These are phyloP conservation scores for Caenorhabditis imperialis DNA, from an alignment of 2,888 invertebrate species.

Conservation along the genomic window DNA sequence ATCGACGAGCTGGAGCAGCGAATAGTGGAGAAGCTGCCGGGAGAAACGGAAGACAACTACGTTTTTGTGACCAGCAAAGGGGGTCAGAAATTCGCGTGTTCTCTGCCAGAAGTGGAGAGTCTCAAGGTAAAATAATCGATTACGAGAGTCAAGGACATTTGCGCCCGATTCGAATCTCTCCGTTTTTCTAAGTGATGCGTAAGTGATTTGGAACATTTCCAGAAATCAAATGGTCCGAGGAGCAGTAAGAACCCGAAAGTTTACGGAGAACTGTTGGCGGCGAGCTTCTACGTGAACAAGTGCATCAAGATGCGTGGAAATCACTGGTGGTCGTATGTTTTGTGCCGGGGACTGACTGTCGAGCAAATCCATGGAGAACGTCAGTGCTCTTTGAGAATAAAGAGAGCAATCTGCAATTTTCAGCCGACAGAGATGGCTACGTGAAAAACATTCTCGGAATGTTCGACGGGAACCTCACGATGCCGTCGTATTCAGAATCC, in stretches of 20 bases:
- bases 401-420: slow-evolving; percentile 1
- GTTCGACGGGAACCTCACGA: slow-evolving; percentile 41
- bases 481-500: slow-evolving; percentile 43
- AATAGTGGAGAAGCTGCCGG: slow-evolving; percentile 23
- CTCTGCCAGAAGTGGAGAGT: slow-evolving; percentile 23
- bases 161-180: neutral
- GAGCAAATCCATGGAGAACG: slow-evolving; percentile 52
- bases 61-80: slow-evolving; percentile 36
- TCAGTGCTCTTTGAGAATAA: neutral
- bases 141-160: neutral
- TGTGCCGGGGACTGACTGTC: slow-evolving; percentile 51
- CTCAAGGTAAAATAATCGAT: slow-evolving; percentile 12
- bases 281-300: slow-evolving; percentile 42
- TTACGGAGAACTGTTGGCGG: slow-evolving; percentile 29
- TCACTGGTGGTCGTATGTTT: slow-evolving; percentile 58
- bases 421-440: slow-evolving; percentile 27
- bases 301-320: slow-evolving; percentile 37
- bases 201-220: neutral
- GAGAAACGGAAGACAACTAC: slow-evolving; percentile 22
- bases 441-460: slow-evolving; percentile 51
- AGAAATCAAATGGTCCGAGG: slow-evolving; percentile 8
- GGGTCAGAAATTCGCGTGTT: slow-evolving; percentile 37
- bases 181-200: neutral
- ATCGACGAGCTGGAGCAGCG: slow-evolving; percentile 24
- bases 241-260: slow-evolving; percentile 44